Evolutionary conservation across 2,797 vertebrate species (phyloP).

Genomic region (Centroberyx gerrardi): DNA sequence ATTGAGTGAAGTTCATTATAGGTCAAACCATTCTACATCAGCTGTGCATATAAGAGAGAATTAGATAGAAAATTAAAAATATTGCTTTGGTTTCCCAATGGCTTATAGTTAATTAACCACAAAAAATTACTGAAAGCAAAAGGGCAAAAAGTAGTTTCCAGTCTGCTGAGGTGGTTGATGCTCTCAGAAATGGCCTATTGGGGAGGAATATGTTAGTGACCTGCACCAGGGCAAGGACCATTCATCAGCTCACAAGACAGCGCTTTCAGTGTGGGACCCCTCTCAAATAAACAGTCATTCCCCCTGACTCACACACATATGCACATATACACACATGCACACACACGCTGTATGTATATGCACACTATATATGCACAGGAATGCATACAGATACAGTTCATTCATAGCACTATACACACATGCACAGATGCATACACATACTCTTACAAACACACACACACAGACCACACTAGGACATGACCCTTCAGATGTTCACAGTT

Average conservation of each 20-base stretch:
- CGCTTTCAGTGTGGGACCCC: slow-evolving; percentile 75
- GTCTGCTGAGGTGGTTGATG: not conserved
- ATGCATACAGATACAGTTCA: slow-evolving; percentile 63
- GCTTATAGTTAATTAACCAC: not conserved
- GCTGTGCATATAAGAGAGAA: not conserved
- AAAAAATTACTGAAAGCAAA: not conserved
- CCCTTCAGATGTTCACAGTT: not conserved
- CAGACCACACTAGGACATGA: slow-evolving; percentile 22
- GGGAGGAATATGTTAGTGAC: slow-evolving; percentile 57
- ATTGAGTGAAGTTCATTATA: not conserved
- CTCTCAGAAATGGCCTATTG: slow-evolving; percentile 4
- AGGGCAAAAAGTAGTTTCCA: not conserved
- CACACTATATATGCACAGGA: slow-evolving; percentile 39
- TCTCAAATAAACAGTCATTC: slow-evolving; percentile 76
- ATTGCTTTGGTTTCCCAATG: no score
- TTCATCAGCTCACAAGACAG: slow-evolving; percentile 76
- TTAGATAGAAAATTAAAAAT: no score
- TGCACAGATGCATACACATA: slow-evolving; percentile 40
- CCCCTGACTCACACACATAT: slow-evolving; percentile 47
- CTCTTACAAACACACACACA: slow-evolving; percentile 27
- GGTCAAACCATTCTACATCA: not conserved
- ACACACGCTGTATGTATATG: slow-evolving; percentile 30
- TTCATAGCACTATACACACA: slow-evolving; percentile 40
- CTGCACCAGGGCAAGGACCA: slow-evolving; percentile 53
- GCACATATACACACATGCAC: slow-evolving; percentile 34